Evolutionary conservation across 2,797 vertebrate species (phyloP).

Genomic region (Alectoris magna): DNA sequence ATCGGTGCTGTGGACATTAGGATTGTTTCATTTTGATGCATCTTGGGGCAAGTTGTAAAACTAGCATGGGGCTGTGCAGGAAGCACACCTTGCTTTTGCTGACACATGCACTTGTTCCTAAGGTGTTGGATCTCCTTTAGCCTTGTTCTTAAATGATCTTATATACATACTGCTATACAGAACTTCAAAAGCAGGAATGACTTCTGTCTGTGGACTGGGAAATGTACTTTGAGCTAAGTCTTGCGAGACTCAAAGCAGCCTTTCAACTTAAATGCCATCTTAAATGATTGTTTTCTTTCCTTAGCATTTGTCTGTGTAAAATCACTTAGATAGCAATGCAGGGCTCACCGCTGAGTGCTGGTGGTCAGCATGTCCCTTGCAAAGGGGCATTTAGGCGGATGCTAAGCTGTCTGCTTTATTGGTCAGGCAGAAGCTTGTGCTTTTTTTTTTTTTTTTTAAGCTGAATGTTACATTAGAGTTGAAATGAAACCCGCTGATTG

Average conservation of each 20-base stretch:
- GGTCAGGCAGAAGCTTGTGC: background rate
- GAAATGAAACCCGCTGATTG: background rate
- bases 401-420: background rate
- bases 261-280: background rate
- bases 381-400: background rate
- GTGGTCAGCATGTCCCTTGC: too few relatives aligned
- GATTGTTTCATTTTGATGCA: background rate
- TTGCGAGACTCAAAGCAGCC: background rate
- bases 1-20: background rate
- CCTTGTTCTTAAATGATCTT: background rate
- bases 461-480: fast-evolving
- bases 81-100: background rate
- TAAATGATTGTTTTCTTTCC: background rate
- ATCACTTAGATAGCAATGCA: fast-evolving
- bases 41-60: background rate
- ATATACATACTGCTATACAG: background rate
- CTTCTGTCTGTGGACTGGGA: background rate
- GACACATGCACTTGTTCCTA: background rate
- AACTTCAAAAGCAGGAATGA: background rate
- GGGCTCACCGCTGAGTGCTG: background rate
- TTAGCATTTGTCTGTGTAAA: background rate
- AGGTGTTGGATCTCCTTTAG: background rate
- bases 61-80: background rate
- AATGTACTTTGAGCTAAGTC: background rate
- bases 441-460: background rate